These are phyloP conservation scores for Drosophila prosaltans DNA, from an alignment of 1,140 invertebrate genomes.

Conservation along the genomic window DNA sequence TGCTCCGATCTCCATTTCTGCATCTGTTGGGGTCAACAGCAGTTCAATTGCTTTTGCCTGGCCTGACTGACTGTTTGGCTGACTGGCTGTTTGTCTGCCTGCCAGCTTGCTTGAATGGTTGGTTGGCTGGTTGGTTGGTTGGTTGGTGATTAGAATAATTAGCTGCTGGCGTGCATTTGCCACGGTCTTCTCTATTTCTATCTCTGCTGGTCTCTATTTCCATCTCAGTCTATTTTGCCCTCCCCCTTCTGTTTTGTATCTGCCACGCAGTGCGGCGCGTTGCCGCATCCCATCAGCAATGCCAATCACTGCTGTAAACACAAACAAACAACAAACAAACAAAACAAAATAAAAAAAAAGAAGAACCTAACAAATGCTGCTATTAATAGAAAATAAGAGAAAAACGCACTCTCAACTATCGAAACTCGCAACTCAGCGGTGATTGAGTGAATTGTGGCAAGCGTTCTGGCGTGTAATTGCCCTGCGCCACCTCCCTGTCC, in stretches of 20 bases:
- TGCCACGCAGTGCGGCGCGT: slow-evolving; percentile 58
- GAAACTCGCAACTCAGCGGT: slow-evolving; percentile 24
- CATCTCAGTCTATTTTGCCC: slow-evolving; percentile 6
- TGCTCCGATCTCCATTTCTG: slow-evolving; percentile 15
- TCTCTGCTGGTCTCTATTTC: slow-evolving; percentile 6
- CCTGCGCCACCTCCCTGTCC: background rate
- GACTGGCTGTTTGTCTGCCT: background rate
- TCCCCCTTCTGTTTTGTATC: slow-evolving; percentile 42
- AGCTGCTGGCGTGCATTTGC: slow-evolving; percentile 40
- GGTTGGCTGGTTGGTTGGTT: background rate
- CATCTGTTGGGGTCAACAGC: slow-evolving; percentile 64
- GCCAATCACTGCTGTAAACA: slow-evolving; percentile 55
- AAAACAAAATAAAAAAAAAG: slow-evolving; percentile 37
- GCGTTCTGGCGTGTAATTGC: slow-evolving; percentile 47
- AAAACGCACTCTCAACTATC: slow-evolving; percentile 31
- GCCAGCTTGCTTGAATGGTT: background rate
- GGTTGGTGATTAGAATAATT: slow-evolving; percentile 65
- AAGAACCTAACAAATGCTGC: slow-evolving; percentile 17
- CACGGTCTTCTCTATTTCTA: background rate
- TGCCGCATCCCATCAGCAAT: slow-evolving; percentile 42
- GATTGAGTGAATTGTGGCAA: slow-evolving; percentile 7
- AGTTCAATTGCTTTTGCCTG: slow-evolving; percentile 64
- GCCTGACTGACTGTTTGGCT: slow-evolving; percentile 9
- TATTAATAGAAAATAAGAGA: slow-evolving; percentile 69
- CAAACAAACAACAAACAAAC: slow-evolving; percentile 28